Evolutionary conservation across 2,113 vertebrate species (phyloP), one percentile per base, ranked within the genome.

Genomic region (Ranitomeya variabilis): DNA sequence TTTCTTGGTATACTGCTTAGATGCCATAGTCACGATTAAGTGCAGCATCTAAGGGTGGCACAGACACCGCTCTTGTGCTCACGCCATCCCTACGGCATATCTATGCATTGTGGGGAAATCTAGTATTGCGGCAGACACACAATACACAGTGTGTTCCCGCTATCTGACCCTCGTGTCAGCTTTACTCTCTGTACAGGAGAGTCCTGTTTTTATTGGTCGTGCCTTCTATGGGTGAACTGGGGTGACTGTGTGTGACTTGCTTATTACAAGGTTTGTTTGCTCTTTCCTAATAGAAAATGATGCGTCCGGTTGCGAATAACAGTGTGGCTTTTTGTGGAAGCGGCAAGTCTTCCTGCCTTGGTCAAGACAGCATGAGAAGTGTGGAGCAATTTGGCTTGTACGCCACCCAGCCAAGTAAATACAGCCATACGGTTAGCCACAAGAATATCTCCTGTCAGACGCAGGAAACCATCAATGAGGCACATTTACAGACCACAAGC

Each of bases 381-480:
- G 90, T 95, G 0, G 92, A 96, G 74, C 97, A 99, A 93, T 99
- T 98, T 92, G 97, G 99, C 91, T 93, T 99, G 88, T 99, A 98
- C 57, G 94, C 96, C 89, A 93, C 96, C 0, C 98, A 97, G 94
- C 93, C 96, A 90, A 97, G 92, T 91, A 99, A 99, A 92, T 99
- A 92, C 92, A 93, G 87, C 89, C 95, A 93, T 93, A 91, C 94
- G 37, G 96, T 96, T 86, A 93, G 96, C 93, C 97, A 97, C 94
- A 99, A 99, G 93, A 90, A 96, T 21, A 95, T 98, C 89, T 93
- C 95, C 64, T 99, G 97, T 93, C 97, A 97, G 92, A 96, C 97
- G 92, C 97, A 95, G 90, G 97, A 97, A 10, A 90, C 95, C 0
- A 90, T 96, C 67, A 96, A 91, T 7, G 95, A 95, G 4, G 92